These are phyloP conservation scores for Dexiosoma caninum DNA, from an alignment of 2,888 invertebrate species.

Conservation along the genomic window DNA sequence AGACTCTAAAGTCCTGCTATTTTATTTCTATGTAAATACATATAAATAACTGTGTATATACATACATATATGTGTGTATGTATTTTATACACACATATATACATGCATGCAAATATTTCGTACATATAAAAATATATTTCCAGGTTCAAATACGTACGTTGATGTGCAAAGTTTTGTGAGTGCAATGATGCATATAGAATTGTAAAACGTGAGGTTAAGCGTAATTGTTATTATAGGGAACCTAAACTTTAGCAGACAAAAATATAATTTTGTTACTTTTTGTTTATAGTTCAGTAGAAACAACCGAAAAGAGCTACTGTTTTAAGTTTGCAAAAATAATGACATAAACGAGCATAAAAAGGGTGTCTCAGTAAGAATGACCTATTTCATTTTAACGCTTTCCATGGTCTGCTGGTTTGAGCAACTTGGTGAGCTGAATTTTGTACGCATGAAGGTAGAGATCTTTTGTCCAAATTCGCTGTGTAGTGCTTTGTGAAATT, in stretches of 20 bases:
- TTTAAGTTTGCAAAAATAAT: conserved; percentile 37
- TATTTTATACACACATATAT: not conserved
- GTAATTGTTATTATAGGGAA: conserved; percentile 62
- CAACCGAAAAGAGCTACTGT: conserved; percentile 56
- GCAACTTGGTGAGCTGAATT: no score
- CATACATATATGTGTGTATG: not conserved
- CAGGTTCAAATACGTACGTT: no score
- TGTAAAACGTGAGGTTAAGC: conserved; percentile 62
- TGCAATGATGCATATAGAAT: conserved; percentile 54
- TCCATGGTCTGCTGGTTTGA: no score
- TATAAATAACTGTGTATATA: not conserved
- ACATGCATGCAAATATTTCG: not conserved
- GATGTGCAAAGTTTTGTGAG: conserved; percentile 12
- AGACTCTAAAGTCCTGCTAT: conserved; percentile 24
- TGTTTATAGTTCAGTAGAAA: conserved; percentile 25
- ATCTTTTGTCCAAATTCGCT: no score
- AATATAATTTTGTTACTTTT: not conserved
- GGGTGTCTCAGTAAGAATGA: no score
- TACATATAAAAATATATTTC: not conserved
- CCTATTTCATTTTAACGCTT: no score
- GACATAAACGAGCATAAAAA: conserved; percentile 6
- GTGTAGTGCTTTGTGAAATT: no score
- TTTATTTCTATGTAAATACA: not conserved
- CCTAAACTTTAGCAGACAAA: conserved; percentile 35
- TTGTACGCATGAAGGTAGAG: no score